phyloP scores from a whole-genome alignment of 1,140 invertebrate species.

The Episyrphus balteatus region DNA sequence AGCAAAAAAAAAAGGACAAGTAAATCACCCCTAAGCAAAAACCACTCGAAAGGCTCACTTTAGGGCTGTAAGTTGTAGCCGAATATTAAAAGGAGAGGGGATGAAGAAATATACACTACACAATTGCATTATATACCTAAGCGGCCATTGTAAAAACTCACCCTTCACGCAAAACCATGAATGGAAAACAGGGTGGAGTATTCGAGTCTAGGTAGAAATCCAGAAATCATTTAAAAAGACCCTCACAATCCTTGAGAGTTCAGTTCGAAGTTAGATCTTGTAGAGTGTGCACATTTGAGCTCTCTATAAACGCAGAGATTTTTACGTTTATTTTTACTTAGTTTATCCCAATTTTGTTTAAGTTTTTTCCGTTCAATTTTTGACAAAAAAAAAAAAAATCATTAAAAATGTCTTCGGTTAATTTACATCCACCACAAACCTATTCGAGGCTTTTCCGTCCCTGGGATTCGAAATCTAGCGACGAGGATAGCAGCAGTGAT shows the following conservation, averaged over 20 bases:
- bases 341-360: no score
- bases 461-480: slow-evolving; percentile 26
- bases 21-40: no score
- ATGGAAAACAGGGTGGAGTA: slow-evolving; percentile 15
- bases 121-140: neutral
- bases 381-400: slow-evolving; percentile 4
- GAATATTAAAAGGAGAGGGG: no score
- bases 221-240: neutral
- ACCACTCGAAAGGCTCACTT: no score
- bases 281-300: slow-evolving; percentile 16
- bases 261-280: slow-evolving; percentile 34
- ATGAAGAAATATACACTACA: no score
- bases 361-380: neutral
- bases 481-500: slow-evolving; percentile 1
- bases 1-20: no score
- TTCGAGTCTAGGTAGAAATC: neutral
- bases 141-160: slow-evolving; percentile 24
- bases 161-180: slow-evolving; percentile 23
- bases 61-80: no score
- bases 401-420: slow-evolving; percentile 23
- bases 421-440: slow-evolving; percentile 33
- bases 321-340: no score
- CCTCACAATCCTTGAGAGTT: slow-evolving; percentile 19
- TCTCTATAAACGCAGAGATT: no score
- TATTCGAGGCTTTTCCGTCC: slow-evolving; percentile 36